phyloP scores from a whole-genome alignment of 2,797 vertebrate species.

The Myiothlypis chrysogaster region DNA sequence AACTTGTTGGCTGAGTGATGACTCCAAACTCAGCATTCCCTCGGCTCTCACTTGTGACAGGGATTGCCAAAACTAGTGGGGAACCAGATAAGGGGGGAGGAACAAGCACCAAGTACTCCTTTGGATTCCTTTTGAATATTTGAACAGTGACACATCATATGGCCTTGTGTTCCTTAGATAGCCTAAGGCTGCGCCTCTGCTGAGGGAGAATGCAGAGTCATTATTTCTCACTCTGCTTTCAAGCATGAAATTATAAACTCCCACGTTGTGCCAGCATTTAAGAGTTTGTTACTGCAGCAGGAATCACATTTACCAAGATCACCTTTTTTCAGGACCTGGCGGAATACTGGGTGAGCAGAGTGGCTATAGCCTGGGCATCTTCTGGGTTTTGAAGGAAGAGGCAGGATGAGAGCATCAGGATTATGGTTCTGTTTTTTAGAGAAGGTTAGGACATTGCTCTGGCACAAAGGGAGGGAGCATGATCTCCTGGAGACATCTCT shows the following conservation, averaged over 20 bases:
- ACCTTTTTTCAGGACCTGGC: background rate
- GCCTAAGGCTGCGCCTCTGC: background rate
- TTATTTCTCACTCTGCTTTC: conserved; percentile 10
- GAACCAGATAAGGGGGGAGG: conserved; percentile 25
- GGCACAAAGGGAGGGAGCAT: background rate
- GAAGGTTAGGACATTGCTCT: background rate
- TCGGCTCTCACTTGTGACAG: conserved; percentile 59
- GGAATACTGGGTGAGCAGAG: background rate
- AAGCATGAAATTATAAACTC: background rate
- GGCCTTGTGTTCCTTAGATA: conserved; percentile 12
- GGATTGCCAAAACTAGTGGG: conserved; percentile 24
- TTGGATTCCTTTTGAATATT: conserved; percentile 53
- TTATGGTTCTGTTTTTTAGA: background rate
- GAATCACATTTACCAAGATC: background rate
- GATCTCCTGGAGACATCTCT: background rate
- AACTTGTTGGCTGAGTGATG: conserved; percentile 55
- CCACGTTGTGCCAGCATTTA: background rate
- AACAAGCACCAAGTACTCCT: conserved; percentile 10
- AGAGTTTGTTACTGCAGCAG: background rate
- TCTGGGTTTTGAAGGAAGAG: background rate
- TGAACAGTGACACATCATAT: conserved; percentile 22
- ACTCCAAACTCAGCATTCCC: conserved; percentile 53
- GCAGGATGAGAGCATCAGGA: background rate
- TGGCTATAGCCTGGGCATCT: accelerated
- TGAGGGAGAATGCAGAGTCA: conserved; percentile 37